These are phyloP conservation scores for Coenonympha glycerion DNA, from an alignment of 2,888 invertebrate species.

Conservation along the genomic window DNA sequence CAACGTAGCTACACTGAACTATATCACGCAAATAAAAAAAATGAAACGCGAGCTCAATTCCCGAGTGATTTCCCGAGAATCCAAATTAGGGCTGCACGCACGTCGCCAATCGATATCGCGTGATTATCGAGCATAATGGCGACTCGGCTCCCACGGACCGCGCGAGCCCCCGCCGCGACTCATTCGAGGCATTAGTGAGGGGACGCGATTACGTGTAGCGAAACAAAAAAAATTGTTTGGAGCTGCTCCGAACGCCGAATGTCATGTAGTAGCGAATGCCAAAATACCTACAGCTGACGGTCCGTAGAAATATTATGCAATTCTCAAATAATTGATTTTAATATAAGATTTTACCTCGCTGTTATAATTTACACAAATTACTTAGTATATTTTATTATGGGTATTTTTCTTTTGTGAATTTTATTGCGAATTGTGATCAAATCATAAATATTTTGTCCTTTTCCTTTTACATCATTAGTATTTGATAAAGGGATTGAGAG, in stretches of 20 bases:
- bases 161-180: slow-evolving; percentile 38
- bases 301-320: too few species aligned
- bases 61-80: slow-evolving; percentile 27
- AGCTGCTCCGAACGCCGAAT: too few species aligned
- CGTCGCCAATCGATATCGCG: slow-evolving; percentile 63
- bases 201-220: slow-evolving; percentile 30
- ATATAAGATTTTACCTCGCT: too few species aligned
- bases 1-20: not conserved
- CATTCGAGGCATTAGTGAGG: slow-evolving; percentile 36
- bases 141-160: slow-evolving; percentile 34
- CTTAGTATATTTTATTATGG: too few species aligned
- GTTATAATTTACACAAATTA: too few species aligned
- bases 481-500: not conserved
- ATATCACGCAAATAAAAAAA: slow-evolving; percentile 1
- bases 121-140: slow-evolving; percentile 68
- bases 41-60: slow-evolving; percentile 17
- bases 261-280: too few species aligned
- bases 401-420: too few species aligned
- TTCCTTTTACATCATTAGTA: not conserved
- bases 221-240: slow-evolving; percentile 14
- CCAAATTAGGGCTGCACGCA: slow-evolving; percentile 58
- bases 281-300: too few species aligned
- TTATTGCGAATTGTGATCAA: too few species aligned
- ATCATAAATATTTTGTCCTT: too few species aligned
- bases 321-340: too few species aligned